These are phyloP conservation scores for Actias luna DNA, from an alignment of 2,888 invertebrate species.

Conservation along the genomic window DNA sequence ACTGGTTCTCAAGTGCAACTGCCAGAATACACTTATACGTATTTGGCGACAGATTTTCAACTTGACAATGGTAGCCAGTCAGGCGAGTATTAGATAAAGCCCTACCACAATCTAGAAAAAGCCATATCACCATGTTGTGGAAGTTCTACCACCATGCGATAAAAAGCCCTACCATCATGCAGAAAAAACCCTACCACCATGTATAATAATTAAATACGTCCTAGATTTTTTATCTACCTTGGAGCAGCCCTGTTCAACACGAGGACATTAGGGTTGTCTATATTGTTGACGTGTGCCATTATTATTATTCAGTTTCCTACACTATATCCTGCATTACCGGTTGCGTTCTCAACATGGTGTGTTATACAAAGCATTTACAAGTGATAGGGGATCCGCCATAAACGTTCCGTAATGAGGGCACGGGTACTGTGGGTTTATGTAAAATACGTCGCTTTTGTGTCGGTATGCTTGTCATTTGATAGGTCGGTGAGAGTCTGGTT, in stretches of 20 bases:
- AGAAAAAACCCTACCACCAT: no score
- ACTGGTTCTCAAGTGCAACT: no score
- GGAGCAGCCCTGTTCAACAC: conserved; percentile 42
- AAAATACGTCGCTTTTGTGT: conserved; percentile 18
- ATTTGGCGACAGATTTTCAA: no score
- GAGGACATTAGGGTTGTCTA: conserved; percentile 27
- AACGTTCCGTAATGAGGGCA: conserved; percentile 38
- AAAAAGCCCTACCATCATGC: no score
- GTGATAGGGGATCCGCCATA: conserved; percentile 47
- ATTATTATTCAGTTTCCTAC: conserved; percentile 57
- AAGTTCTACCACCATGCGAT: no score
- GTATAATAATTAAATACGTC: conserved; percentile 24
- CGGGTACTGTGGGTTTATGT: conserved; percentile 23
- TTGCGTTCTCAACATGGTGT: conserved; percentile 28
- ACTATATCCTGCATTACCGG: conserved; percentile 32
- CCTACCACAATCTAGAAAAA: no score
- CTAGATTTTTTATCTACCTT: conserved; percentile 43
- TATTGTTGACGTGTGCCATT: conserved; percentile 46
- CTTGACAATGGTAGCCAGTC: no score
- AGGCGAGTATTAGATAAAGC: no score
- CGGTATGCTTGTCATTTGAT: conserved; percentile 6
- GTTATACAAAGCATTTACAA: conserved; percentile 52
- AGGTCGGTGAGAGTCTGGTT: not conserved
- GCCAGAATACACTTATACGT: no score
- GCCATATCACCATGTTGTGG: no score